These are phyloP conservation scores for Hypomecis atomaria DNA, from an alignment of 2,888 invertebrate species.

Conservation along the genomic window DNA sequence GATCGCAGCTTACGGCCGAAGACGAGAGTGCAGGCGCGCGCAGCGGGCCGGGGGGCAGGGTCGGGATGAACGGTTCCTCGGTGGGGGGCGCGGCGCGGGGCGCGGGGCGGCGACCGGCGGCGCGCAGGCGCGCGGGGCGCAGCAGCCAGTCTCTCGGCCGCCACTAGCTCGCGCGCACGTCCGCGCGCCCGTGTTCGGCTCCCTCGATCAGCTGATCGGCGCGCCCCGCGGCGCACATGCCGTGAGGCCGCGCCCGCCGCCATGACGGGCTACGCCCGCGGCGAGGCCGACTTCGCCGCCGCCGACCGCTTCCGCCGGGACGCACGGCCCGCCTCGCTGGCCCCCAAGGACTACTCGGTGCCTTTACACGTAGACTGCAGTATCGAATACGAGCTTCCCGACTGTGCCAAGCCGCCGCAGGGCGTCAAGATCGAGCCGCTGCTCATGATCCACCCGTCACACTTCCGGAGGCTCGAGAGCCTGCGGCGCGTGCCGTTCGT, in stretches of 20 bases:
- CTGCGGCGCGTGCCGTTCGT: constrained; percentile 93
- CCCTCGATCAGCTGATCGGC: constrained; percentile 77
- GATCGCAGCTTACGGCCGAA: constrained; percentile 10
- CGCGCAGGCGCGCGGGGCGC: constrained; percentile 64
- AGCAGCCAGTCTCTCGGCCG: constrained; percentile 69
- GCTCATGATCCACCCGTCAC: constrained; percentile 95
- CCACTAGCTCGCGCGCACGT: constrained; percentile 67
- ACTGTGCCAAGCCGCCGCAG: constrained; percentile 94
- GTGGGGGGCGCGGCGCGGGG: constrained; percentile 46
- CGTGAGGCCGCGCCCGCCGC: constrained; percentile 79
- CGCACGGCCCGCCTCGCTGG: constrained; percentile 78
- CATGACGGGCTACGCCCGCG: constrained; percentile 83
- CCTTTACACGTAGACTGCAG: constrained; percentile 96
- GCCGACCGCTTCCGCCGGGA: constrained; percentile 78
- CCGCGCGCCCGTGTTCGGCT: constrained; percentile 59
- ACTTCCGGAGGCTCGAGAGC: constrained; percentile 94
- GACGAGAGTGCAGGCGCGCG: constrained; percentile 41
- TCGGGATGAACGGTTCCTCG: constrained; percentile 53
- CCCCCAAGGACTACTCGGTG: constrained; percentile 92
- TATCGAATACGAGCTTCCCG: constrained; percentile 95
- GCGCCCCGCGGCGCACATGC: constrained; percentile 80
- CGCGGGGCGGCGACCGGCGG: constrained; percentile 50
- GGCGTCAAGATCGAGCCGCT: constrained; percentile 93
- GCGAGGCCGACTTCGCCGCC: constrained; percentile 79
- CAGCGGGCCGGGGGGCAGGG: constrained; percentile 45